These are phyloP conservation scores for Puntigrus tetrazona DNA, from an alignment of 2,113 vertebrate species.

Conservation along the genomic window DNA sequence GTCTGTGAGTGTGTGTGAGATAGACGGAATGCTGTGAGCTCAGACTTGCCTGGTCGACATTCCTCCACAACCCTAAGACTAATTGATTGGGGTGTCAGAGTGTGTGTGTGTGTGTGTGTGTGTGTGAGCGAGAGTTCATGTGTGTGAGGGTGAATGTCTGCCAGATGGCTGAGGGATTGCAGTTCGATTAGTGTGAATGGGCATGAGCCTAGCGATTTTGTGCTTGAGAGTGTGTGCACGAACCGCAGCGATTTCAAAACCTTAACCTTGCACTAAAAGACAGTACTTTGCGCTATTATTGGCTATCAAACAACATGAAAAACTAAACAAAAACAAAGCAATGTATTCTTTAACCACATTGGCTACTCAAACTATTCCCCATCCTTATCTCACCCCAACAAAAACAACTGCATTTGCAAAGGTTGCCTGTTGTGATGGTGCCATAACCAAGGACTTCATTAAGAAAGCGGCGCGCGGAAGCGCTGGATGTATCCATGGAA, in stretches of 20 bases:
- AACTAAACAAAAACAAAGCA: too few relatives aligned
- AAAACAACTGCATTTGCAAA: background rate
- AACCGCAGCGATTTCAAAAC: slow-evolving; percentile 2
- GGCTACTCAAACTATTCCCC: slow-evolving; percentile 8
- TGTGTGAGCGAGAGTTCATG: slow-evolving; percentile 31
- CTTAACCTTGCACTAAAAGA: background rate
- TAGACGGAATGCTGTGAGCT: slow-evolving; percentile 49
- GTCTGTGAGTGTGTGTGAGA: slow-evolving; percentile 5
- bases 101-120: background rate
- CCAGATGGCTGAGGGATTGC: slow-evolving; percentile 68
- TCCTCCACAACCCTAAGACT: slow-evolving; percentile 65
- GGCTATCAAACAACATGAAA: too few relatives aligned
- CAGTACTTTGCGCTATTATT: background rate
- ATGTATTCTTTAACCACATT: background rate
- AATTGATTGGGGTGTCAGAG: slow-evolving; percentile 65
- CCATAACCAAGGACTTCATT: background rate
- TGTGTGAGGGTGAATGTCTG: slow-evolving; percentile 53
- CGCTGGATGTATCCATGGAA: slow-evolving; percentile 41
- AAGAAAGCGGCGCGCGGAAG: background rate
- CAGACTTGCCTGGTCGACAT: slow-evolving; percentile 68
- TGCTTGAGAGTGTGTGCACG: background rate
- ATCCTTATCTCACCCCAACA: background rate
- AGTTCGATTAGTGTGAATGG: slow-evolving; percentile 63
- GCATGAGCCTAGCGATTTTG: slow-evolving; percentile 29
- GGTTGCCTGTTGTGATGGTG: background rate